phyloP scores from a whole-genome alignment of 2,113 vertebrate genomes.

The Strigops habroptila region DNA sequence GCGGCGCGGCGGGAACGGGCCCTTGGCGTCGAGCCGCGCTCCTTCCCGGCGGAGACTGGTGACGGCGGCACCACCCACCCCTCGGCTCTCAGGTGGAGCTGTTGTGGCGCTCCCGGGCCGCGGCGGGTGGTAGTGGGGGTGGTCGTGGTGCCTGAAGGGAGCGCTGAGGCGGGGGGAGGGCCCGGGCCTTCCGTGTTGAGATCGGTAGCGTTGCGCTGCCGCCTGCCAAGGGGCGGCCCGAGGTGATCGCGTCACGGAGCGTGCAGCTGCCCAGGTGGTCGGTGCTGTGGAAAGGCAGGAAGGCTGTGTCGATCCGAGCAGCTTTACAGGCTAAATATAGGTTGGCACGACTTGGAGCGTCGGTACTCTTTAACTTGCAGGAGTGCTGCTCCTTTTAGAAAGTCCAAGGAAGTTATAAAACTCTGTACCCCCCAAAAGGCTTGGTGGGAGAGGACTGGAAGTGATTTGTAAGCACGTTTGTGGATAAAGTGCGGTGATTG shows the following conservation, averaged over 20 bases:
- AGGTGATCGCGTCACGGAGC: neutral
- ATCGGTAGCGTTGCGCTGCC: fast-evolving
- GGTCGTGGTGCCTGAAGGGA: neutral
- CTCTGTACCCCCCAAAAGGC: fast-evolving
- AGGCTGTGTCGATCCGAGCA: neutral
- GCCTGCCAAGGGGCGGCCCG: neutral
- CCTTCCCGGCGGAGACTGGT: too few relatives aligned
- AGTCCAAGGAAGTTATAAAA: neutral
- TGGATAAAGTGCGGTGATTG: neutral
- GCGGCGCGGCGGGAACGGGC: neutral
- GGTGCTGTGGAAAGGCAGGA: neutral
- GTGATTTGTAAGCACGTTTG: fast-evolving
- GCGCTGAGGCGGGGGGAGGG: neutral
- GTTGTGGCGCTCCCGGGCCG: neutral
- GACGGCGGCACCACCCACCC: neutral
- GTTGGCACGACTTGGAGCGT: neutral
- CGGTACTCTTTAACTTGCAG: neutral
- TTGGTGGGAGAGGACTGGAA: neutral
- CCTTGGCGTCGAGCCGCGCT: neutral
- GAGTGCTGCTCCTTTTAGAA: neutral
- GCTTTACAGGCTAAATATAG: constrained; percentile 46
- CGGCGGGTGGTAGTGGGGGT: neutral
- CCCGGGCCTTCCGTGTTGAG: neutral
- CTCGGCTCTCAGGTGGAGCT: too few relatives aligned
- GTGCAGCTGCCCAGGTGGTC: neutral